phyloP scores from a whole-genome alignment of 2,888 invertebrate species.

The Torymus texanus region DNA sequence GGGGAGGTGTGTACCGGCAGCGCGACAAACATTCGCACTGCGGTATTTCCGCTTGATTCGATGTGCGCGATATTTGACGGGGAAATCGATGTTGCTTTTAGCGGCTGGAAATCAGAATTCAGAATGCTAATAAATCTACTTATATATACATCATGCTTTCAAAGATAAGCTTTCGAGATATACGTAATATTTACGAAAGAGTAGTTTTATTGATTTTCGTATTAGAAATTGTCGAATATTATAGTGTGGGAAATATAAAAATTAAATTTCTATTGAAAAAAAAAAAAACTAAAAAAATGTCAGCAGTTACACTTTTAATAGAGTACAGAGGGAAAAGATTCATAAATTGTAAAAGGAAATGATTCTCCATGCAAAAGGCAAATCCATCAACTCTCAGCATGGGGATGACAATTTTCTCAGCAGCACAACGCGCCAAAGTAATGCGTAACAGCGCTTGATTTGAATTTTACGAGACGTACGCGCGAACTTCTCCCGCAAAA shows the following conservation, averaged over 20 bases:
- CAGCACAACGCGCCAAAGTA: conserved; percentile 56
- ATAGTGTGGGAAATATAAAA: too few species aligned
- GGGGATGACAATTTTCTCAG: conserved; percentile 52
- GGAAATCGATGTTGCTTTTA: conserved; percentile 14
- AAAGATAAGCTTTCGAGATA: too few species aligned
- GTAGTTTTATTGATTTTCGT: too few species aligned
- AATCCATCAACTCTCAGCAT: conserved; percentile 38
- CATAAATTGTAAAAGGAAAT: conserved; percentile 38
- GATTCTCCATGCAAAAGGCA: conserved; percentile 21
- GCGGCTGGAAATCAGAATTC: conserved; percentile 25
- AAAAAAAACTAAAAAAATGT: too few species aligned
- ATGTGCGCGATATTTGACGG: conserved; percentile 3
- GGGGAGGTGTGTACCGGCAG: not conserved
- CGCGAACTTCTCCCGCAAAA: conserved; percentile 53
- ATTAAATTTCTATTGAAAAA: too few species aligned
- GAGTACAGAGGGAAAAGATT: not conserved
- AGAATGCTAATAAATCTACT: not conserved
- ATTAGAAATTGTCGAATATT: too few species aligned
- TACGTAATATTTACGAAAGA: too few species aligned
- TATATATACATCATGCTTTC: not conserved
- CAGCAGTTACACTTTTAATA: too few species aligned
- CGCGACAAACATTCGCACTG: conserved; percentile 12
- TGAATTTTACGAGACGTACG: conserved; percentile 70
- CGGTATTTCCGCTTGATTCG: conserved; percentile 40
- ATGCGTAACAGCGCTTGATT: conserved; percentile 66